Conservation (phyloP, 2,888 invertebrate species). For the Campaea margaritaria region DNA sequence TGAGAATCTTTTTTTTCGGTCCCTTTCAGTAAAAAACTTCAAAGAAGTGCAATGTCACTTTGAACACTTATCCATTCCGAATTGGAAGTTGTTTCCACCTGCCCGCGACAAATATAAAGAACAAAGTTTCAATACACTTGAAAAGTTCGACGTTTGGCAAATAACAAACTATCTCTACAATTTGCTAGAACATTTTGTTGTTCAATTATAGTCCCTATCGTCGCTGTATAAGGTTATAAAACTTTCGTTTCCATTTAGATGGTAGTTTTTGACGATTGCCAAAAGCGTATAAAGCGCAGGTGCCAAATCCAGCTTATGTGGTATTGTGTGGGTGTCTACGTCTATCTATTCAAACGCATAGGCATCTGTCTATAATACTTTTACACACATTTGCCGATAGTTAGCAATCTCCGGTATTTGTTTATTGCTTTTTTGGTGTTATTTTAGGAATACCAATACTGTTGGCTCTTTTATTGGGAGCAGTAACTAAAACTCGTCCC, state of each 20-base stretch:
- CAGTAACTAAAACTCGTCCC: too few relatives aligned
- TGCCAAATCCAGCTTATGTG: constrained; percentile 30
- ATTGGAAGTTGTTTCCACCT: constrained; percentile 46
- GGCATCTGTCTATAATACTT: too few relatives aligned
- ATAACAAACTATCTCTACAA: constrained; percentile 34
- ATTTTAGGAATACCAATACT: too few relatives aligned
- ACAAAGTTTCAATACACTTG: constrained; percentile 53
- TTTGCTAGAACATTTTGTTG: constrained; percentile 1
- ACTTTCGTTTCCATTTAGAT: not conserved
- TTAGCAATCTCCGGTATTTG: too few relatives aligned
- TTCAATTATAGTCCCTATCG: constrained; percentile 6
- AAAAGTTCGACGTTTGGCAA: constrained; percentile 52
- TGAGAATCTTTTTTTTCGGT: too few relatives aligned
- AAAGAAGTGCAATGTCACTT: constrained; percentile 25
- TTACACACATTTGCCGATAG: too few relatives aligned
- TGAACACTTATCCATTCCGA: constrained; percentile 29
- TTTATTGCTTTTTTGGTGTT: too few relatives aligned
- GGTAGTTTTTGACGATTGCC: constrained; percentile 16
- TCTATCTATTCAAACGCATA: too few relatives aligned
- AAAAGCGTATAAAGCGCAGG: constrained; percentile 22
- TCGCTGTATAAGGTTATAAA: constrained; percentile 10
- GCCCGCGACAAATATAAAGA: constrained; percentile 51
- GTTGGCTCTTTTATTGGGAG: too few relatives aligned
- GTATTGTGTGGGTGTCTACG: constrained; percentile 10
- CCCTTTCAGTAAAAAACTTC: constrained; percentile 2